Conservation (phyloP, 2,113 vertebrate species). For the Tachycineta bicolor region DNA sequence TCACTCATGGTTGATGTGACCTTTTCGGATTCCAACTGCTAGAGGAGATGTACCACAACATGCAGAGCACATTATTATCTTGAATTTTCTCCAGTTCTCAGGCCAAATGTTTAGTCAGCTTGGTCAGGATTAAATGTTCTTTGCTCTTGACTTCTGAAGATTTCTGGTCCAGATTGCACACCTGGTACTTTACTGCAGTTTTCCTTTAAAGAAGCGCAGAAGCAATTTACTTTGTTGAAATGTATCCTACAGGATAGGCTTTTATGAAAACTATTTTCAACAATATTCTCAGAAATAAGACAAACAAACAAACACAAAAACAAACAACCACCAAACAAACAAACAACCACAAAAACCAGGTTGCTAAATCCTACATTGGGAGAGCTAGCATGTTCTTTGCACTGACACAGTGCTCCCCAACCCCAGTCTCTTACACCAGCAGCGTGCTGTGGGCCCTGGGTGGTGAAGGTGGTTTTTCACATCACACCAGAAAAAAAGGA, state of each 20-base stretch:
- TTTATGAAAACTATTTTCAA: neutral
- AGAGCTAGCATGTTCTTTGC: neutral
- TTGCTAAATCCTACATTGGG: neutral
- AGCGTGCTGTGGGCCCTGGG: fast-evolving
- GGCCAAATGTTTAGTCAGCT: constrained; percentile 59
- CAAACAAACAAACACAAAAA: neutral
- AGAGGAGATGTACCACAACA: constrained; percentile 42
- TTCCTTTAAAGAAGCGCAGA: neutral
- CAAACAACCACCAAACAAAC: no score
- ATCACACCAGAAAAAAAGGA: neutral
- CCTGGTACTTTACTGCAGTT: neutral
- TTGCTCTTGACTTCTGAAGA: constrained; percentile 1
- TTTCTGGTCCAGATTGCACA: constrained; percentile 11
- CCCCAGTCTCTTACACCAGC: fast-evolving
- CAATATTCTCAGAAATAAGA: neutral
- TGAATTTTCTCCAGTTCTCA: constrained; percentile 42
- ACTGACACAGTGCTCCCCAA: neutral
- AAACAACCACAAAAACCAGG: neutral
- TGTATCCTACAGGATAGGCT: neutral
- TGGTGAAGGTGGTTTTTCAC: neutral
- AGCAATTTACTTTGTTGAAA: neutral
- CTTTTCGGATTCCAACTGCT: constrained; percentile 43
- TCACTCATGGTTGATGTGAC: constrained; percentile 12
- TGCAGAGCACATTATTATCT: constrained; percentile 36
- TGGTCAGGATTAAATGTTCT: constrained; percentile 62